Evolutionary conservation across 2,888 invertebrate species (phyloP), one percentile per base, ranked within the genome.

Genomic region (Norana najaformis): DNA sequence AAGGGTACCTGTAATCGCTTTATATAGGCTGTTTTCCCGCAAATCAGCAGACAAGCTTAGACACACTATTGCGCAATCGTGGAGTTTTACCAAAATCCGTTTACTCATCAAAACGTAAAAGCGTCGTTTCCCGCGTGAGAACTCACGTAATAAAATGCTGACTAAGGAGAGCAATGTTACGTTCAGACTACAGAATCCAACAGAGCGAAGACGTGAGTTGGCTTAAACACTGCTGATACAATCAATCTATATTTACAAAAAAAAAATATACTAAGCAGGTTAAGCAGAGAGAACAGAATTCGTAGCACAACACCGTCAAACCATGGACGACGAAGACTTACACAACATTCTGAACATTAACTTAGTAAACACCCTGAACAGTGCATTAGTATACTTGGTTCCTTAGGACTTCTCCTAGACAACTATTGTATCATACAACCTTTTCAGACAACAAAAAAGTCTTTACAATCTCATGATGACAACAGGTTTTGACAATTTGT

Each of bases 221-320:
- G 69, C 69, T 69, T 69, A 69, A 69, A 69, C 69, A n/a, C 69
- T 69, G 69, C 69, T 69, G 69, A n/a, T 69, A 69, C 47, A 69
- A 69, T 69, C 69, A n/a, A 69, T 69, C 30, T 69, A n/a, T 69
- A 69, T n/a, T n/a, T n/a, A n/a, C n/a, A n/a, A n/a, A n/a, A n/a
- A n/a, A 69, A 69, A 69, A 69, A 69, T 69, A 69, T 69, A 69
- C 69, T 30, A 30, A 69, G 69, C 69, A n/a, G 69, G 30, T 69
- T 69, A 69, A 69, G 69, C 69, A 69, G 69, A 69, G 69, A 69
- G 69, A 69, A 69, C 13, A 69, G 69, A 69, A n/a, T 69, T 69
- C 69, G n/a, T n/a, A 69, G 69, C 69, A 69, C 69, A 69, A 69
- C 69, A 69, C 69, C 69, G 69, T 69, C n/a, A n/a, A 69, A 69